Percentiles rank a stretch among this genome's conserved stretches.
Conservation (phyloP, 2,888 invertebrate species). For the Troglohyphantes excavatus region DNA sequence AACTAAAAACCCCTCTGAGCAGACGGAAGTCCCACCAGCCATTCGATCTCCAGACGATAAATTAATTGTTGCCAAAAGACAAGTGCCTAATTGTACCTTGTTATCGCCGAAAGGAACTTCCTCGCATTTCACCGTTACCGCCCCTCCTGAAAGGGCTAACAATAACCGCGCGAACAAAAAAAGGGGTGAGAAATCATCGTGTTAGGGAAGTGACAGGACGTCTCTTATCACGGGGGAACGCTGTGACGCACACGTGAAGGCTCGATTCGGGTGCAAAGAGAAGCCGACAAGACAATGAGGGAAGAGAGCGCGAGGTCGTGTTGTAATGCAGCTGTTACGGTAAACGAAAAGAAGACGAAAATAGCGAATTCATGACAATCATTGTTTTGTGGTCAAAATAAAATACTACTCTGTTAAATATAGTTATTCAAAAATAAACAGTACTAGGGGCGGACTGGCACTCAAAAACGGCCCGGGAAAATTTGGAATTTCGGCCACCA, state of each 20-base stretch:
- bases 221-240: not conserved
- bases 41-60: constrained; percentile 1
- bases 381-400: too few relatives aligned
- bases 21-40: not conserved
- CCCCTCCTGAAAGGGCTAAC: not conserved
- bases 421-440: too few relatives aligned
- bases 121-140: not conserved
- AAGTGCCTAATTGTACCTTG: constrained; percentile 6
- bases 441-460: too few relatives aligned
- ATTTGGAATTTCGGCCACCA: too few relatives aligned
- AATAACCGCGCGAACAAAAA: not conserved
- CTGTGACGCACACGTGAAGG: not conserved
- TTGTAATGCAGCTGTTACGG: not conserved
- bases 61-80: not conserved
- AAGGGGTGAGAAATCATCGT: not conserved
- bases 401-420: too few relatives aligned
- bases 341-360: not conserved
- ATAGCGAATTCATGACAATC: too few relatives aligned
- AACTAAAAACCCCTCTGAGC: not conserved
- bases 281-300: not conserved
- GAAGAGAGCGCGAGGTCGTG: not conserved
- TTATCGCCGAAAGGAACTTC: not conserved
- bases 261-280: not conserved
- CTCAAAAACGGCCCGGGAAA: too few relatives aligned
- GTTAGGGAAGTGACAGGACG: not conserved